Evolutionary conservation across 1,140 invertebrate species (phyloP).

Genomic region (Argopecten irradians): DNA sequence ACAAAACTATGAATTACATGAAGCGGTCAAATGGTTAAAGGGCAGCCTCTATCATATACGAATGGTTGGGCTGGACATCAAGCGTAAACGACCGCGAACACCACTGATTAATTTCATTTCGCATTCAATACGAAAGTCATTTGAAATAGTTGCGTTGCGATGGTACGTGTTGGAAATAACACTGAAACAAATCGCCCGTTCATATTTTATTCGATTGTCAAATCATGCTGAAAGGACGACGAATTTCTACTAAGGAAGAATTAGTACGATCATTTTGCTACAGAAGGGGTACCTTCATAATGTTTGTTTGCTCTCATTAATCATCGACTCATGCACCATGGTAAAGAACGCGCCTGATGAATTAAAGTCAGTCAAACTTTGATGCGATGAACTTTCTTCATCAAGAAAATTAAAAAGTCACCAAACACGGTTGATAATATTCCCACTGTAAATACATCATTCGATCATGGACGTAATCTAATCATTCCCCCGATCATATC

Average conservation of each 20-base stretch:
- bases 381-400: constrained; percentile 32
- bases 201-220: constrained; percentile 3
- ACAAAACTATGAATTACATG: background rate
- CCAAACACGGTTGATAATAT: constrained; percentile 36
- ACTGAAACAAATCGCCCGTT: constrained; percentile 9
- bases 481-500: constrained; percentile 30
- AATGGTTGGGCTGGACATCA: background rate
- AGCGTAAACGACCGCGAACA: background rate
- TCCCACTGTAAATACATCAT: constrained; percentile 36
- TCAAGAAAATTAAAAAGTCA: constrained; percentile 37
- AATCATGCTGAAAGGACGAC: background rate
- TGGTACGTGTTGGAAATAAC: background rate
- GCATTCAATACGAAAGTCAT: constrained; percentile 22
- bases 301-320: background rate
- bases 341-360: constrained; percentile 23
- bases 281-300: constrained; percentile 14
- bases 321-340: background rate
- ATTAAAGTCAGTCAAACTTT: constrained; percentile 21
- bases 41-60: background rate
- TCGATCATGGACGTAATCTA: constrained; percentile 31
- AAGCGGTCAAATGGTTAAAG: constrained; percentile 15
- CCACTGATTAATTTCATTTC: constrained; percentile 16
- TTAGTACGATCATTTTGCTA: background rate
- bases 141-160: constrained; percentile 21
- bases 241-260: constrained; percentile 26